Evolutionary conservation across 2,888 invertebrate species (phyloP), one percentile per base, ranked within the genome.

Genomic region (Cantharis flavilabris): DNA sequence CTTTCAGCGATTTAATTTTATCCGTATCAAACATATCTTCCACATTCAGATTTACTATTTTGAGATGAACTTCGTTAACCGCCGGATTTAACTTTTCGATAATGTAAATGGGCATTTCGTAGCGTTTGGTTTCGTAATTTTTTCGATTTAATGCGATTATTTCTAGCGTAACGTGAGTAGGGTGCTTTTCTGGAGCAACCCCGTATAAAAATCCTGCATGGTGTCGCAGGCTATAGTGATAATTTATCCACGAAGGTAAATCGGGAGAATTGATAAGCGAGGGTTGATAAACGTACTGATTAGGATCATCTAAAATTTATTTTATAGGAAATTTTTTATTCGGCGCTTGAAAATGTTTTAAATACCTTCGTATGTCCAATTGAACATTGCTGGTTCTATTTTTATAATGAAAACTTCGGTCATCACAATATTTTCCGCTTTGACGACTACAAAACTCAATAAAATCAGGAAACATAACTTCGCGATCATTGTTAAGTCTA

Each of bases 21-120:
- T 88, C 88, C 81, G 82, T 91, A 87, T 96, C 94, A 85, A 97
- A 93, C 85, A 97, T 90, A 85, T 97, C 96, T 81, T 96, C 96
- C 73, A 97, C 95, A 85, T 97, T 96, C 23, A 97, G 89, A 88
- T 97, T 97, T 86, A 96, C 95, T 70, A 97, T 95, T 89, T 97
- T 97, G 84, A 97, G 89, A 85, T 96, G 94, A 5, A 97, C 93
- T 84, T 96, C 93, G 85, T 94, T 93, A 65, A 91, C 92, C 0
- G 95, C 93, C 79, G 93, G 91, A 81, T 91, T 92, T 76, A 90
- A 88, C 84, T 94, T 95, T 14, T 92, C 91, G 3, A 90, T 89
- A 13, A 96, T 91, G 72, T 91, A 91, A 75, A 96, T 89, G 0
- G 92, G 90, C 9, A 96, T 86, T 0, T 92, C 88, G 63, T 91